Conservation (phyloP, 2,113 vertebrate genomes). For the Madoqua kirkii region DNA sequence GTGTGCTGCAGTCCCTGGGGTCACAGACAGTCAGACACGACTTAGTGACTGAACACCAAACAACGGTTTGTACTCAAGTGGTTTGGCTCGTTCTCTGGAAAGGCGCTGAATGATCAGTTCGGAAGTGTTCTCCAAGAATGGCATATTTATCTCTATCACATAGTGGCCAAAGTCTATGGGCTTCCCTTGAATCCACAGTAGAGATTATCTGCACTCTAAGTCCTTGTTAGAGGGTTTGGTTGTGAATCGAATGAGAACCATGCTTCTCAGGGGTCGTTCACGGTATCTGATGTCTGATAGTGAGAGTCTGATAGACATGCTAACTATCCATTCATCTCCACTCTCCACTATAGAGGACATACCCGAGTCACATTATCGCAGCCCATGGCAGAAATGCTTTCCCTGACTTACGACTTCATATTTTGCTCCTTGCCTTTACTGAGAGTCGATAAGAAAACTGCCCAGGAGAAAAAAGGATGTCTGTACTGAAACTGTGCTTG, state of each 20-base stretch:
- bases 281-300: background rate
- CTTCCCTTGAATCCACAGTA: conserved; percentile 23
- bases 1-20: background rate
- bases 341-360: background rate
- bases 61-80: background rate
- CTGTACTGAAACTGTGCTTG: background rate
- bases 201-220: background rate
- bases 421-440: conserved; percentile 13
- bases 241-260: background rate
- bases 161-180: background rate
- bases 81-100: background rate
- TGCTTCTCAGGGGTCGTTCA: background rate
- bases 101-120: background rate
- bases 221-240: conserved; percentile 31
- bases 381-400: background rate
- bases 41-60: background rate
- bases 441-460: background rate
- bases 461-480: background rate
- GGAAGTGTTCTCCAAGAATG: background rate
- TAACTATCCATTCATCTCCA: conserved; percentile 2
- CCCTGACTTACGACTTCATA: background rate
- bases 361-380: background rate
- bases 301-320: conserved; percentile 1
- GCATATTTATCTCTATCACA: background rate
- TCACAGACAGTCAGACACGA: background rate